phyloP scores from a whole-genome alignment of 1,140 invertebrate genomes.

The Papilio helenus region DNA sequence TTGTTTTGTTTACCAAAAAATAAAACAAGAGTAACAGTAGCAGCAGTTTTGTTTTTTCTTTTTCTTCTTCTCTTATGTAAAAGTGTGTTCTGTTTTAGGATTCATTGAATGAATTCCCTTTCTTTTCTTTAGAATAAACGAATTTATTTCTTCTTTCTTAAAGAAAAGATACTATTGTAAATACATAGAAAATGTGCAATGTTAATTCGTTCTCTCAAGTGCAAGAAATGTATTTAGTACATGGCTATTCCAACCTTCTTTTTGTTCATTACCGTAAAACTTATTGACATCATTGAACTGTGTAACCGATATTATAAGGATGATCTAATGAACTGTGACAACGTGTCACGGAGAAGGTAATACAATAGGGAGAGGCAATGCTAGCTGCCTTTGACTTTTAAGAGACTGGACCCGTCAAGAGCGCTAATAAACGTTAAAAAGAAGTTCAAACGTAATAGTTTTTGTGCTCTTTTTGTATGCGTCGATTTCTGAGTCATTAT shows the following conservation, averaged over 20 bases:
- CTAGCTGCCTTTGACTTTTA: background rate
- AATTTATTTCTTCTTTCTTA: too few relatives aligned
- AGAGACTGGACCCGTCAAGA: background rate
- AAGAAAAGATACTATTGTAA: background rate
- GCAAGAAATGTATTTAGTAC: background rate
- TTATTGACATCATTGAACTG: conserved; percentile 35
- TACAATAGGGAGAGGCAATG: conserved; percentile 20
- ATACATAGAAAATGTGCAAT: too few relatives aligned
- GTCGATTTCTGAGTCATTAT: background rate
- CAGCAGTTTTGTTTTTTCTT: too few relatives aligned
- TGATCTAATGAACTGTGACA: conserved; percentile 34
- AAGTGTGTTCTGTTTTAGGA: too few relatives aligned
- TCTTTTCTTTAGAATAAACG: too few relatives aligned
- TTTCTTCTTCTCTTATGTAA: too few relatives aligned
- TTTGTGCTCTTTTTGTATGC: background rate
- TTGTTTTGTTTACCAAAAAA: too few relatives aligned
- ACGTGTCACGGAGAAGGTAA: conserved; percentile 38
- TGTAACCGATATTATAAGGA: conserved; percentile 33
- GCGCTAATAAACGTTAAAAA: background rate
- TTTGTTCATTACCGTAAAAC: background rate
- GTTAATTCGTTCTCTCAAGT: background rate
- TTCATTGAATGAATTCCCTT: too few relatives aligned
- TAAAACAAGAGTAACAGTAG: too few relatives aligned
- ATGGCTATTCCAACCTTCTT: background rate
- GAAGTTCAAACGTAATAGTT: background rate